Evolutionary conservation across 2,797 vertebrate species (phyloP).

Genomic region (Sphenopsis melanotis): DNA sequence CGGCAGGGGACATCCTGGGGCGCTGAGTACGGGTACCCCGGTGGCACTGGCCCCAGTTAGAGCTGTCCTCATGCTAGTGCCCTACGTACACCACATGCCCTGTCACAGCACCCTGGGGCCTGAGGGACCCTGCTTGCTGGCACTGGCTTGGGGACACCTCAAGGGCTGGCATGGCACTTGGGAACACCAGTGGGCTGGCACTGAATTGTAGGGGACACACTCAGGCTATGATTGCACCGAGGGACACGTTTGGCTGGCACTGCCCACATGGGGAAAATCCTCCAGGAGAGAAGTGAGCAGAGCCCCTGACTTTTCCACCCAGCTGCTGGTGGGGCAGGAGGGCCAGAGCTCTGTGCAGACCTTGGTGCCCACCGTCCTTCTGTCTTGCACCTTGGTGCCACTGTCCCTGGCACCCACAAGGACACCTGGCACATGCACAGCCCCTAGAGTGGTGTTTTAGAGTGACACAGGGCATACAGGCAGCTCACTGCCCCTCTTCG

Average conservation of each 20-base stretch:
- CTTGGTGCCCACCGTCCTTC: background rate
- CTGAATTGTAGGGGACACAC: background rate
- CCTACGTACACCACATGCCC: too few relatives aligned
- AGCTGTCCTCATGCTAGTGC: accelerated
- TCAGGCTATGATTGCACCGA: background rate
- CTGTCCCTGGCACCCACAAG: background rate
- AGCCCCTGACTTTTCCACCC: background rate
- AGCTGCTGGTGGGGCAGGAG: background rate
- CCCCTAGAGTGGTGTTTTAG: background rate
- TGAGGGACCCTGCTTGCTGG: background rate
- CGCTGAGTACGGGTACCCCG: too few relatives aligned
- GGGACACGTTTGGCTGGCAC: background rate
- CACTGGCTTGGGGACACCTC: background rate
- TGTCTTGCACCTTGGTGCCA: background rate
- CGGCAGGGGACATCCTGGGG: too few relatives aligned
- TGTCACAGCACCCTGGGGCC: background rate
- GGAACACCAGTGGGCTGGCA: background rate
- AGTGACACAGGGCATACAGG: accelerated
- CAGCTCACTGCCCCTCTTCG: background rate
- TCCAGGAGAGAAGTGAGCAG: background rate
- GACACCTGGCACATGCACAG: background rate
- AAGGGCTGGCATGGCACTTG: background rate
- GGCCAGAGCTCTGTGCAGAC: background rate
- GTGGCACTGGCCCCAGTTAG: background rate
- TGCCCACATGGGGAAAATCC: background rate